Percentiles rank a stretch among this genome's conserved stretches.
These are phyloP conservation scores for Xyrauchen texanus DNA, from an alignment of 2,113 vertebrate genomes.

Conservation along the genomic window DNA sequence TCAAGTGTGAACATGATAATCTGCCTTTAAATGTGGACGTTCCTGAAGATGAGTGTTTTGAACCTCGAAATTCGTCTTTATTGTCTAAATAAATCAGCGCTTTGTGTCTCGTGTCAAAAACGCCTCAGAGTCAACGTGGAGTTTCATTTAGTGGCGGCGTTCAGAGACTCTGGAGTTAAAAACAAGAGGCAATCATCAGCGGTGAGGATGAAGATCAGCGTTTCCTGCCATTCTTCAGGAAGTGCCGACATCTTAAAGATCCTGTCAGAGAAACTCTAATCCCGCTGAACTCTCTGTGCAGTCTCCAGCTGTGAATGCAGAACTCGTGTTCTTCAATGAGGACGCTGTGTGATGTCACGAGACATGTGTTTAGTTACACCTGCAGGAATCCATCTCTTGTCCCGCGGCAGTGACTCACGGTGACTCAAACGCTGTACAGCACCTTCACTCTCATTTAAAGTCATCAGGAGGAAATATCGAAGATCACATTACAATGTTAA, in stretches of 20 bases:
- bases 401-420: background rate
- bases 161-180: constrained; percentile 28
- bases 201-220: constrained; percentile 50
- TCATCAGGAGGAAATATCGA: background rate
- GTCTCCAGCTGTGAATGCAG: no score
- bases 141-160: background rate
- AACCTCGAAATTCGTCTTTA: background rate
- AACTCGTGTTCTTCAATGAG: no score
- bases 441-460: background rate
- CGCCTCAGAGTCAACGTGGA: constrained; percentile 19
- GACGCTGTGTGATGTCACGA: background rate
- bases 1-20: background rate
- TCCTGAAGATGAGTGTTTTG: background rate
- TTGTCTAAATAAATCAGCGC: constrained; percentile 22
- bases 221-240: constrained; percentile 46
- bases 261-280: no score
- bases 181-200: constrained; percentile 46
- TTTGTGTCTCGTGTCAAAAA: background rate
- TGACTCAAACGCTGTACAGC: background rate
- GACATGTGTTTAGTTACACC: background rate
- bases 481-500: background rate
- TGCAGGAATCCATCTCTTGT: background rate
- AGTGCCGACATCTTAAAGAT: no score
- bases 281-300: no score
- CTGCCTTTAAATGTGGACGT: background rate